phyloP scores from a whole-genome alignment of 2,888 invertebrate species.

The Chironomus riparius region DNA sequence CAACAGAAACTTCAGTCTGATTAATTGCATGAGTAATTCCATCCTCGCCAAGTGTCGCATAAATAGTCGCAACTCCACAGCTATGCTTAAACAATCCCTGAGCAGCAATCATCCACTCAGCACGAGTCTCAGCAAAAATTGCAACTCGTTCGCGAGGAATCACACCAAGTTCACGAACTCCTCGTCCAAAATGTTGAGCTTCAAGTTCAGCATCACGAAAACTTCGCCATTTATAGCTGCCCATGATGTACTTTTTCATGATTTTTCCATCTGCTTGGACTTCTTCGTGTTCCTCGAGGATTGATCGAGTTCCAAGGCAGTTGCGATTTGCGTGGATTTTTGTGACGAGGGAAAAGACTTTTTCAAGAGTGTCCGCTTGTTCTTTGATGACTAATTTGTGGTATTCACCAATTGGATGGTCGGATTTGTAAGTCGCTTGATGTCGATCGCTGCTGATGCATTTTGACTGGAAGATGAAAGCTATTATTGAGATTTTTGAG shows the following conservation, averaged over 20 bases:
- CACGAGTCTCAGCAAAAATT: slow-evolving; percentile 48
- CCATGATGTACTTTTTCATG: slow-evolving; percentile 95
- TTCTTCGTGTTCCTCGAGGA: slow-evolving; percentile 90
- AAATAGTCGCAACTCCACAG: background rate
- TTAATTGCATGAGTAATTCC: background rate
- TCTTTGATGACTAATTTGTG: slow-evolving; percentile 63
- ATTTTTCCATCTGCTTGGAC: slow-evolving; percentile 86
- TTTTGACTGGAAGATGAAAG: slow-evolving; percentile 51
- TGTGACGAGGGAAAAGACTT: slow-evolving; percentile 72
- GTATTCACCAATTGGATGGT: slow-evolving; percentile 59
- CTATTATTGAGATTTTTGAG: no score
- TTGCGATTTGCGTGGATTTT: slow-evolving; percentile 61
- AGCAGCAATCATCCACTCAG: slow-evolving; percentile 75
- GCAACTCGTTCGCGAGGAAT: background rate
- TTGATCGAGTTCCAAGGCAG: slow-evolving; percentile 83
- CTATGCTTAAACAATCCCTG: background rate
- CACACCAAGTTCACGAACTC: slow-evolving; percentile 71
- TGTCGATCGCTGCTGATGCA: slow-evolving; percentile 54
- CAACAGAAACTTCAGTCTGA: background rate
- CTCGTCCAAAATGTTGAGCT: slow-evolving; percentile 71
- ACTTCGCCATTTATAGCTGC: slow-evolving; percentile 84
- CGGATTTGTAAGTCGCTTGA: slow-evolving; percentile 56
- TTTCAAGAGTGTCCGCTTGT: slow-evolving; percentile 71
- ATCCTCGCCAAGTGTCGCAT: background rate
- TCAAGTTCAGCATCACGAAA: slow-evolving; percentile 65